These are phyloP conservation scores for Penaeus chinensis DNA, from an alignment of 1,140 invertebrate species.

Conservation along the genomic window DNA sequence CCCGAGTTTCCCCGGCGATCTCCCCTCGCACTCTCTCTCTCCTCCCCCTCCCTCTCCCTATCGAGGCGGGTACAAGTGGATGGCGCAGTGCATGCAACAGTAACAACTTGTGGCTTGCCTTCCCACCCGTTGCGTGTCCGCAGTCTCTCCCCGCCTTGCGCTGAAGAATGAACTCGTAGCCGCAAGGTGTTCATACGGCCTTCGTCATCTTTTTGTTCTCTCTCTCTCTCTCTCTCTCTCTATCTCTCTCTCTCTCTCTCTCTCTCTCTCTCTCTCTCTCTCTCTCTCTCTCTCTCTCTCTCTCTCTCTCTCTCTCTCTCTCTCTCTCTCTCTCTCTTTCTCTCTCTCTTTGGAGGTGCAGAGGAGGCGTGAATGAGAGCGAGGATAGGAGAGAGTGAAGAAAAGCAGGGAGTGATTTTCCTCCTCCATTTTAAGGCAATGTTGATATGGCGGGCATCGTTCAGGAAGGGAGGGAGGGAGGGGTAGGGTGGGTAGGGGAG, in stretches of 20 bases:
- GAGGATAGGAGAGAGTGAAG: too few species aligned
- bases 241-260: not conserved
- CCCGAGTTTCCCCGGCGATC: too few species aligned
- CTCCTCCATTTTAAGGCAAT: too few species aligned
- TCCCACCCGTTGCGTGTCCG: conserved; percentile 29
- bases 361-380: too few species aligned
- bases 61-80: not conserved
- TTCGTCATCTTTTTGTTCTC: not conserved
- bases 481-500: too few species aligned
- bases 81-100: conserved; percentile 52
- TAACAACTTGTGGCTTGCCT: conserved; percentile 39
- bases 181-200: not conserved
- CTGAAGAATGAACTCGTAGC: too few species aligned
- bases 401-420: too few species aligned
- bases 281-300: not conserved
- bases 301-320: conserved; percentile 15
- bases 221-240: not conserved
- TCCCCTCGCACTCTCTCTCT: not conserved
- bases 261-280: not conserved
- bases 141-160: conserved; percentile 7
- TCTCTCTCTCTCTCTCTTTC: not conserved
- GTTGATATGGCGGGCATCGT: too few species aligned
- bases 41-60: not conserved
- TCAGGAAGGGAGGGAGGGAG: too few species aligned
- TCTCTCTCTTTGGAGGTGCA: not conserved